Evolutionary conservation across 2,888 invertebrate genomes (phyloP).

Genomic region (Hyposoter dolosus): DNA sequence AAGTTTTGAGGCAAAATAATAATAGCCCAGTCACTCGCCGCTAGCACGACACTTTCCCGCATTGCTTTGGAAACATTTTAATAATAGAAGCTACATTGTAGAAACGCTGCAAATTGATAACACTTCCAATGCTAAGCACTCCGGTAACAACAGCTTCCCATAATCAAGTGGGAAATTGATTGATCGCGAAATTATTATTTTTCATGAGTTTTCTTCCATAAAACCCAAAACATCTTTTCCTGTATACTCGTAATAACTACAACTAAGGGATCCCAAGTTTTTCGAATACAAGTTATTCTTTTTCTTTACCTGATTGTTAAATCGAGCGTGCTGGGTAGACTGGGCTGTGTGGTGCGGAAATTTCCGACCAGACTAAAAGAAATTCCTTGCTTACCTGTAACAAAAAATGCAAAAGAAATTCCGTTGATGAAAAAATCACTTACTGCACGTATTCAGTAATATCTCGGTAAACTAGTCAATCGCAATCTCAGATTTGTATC

Average conservation of each 20-base stretch:
- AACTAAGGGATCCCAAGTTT: neutral
- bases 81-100: neutral
- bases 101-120: neutral
- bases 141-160: neutral
- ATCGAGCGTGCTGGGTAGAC: neutral
- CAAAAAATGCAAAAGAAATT: constrained; percentile 43
- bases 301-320: constrained; percentile 39
- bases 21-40: constrained; percentile 36
- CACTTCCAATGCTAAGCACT: neutral
- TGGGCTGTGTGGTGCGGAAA: neutral
- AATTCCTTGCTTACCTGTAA: constrained; percentile 58
- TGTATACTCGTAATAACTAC: neutral
- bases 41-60: constrained; percentile 52
- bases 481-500: neutral
- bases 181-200: neutral
- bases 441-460: neutral
- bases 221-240: too few relatives aligned
- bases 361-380: neutral
- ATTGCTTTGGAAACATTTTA: constrained; percentile 50
- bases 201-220: too few relatives aligned
- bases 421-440: constrained; percentile 11
- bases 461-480: neutral
- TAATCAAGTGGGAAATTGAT: neutral
- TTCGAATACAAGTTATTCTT: neutral
- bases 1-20: constrained; percentile 22